Evolutionary conservation across 2,888 invertebrate genomes (phyloP), one percentile per base, ranked within the genome.

Genomic region (Spatulosminthurus flaviceps): DNA sequence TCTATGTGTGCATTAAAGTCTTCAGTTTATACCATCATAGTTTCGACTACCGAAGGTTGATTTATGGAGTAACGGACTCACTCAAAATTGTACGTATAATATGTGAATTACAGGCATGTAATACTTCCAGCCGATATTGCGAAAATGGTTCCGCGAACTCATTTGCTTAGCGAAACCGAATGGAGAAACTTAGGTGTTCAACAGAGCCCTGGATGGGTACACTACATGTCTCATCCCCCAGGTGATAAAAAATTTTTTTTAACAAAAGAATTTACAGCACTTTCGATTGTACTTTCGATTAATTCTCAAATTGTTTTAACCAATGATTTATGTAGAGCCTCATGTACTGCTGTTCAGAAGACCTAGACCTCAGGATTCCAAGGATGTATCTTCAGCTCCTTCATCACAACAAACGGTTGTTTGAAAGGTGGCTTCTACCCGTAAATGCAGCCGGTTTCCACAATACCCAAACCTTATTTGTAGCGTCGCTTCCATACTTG

Each of bases 101-200:
- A 34, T 61, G 28, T 64, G 16, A 34, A 28, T 70, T 86, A 24
- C 87, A 95, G 97, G 85, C 97, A 97, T 89, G 97, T 97, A 0
- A 94, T 96, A 86, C 88, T 97, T 42, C 96, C 97, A 1, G 90
- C 92, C 22, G 95, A 96, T 82, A 89, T 96, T 64, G 94, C 95
- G 0, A 93, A 93, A 83, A 89, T 93, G 75, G 95, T 97, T 0
- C 97, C 97, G 0, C 93, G 94, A 87, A 92, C 93, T 0, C 96
- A 96, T 87, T 89, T 97, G 71, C 95, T 97, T 95, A 93, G 95
- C 0, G 97, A 97, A 89, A 92, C 94, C 0, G 97, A 97, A 88
- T 97, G 97, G 97, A 90, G 97, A 81, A 94, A 95, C 88, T 90
- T 97, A 0, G 97, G 97, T 0, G 95, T 97, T 0, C 96, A 96